Evolutionary conservation across 1,140 invertebrate genomes (phyloP).

Genomic region (Cheumatopsyche charites): DNA sequence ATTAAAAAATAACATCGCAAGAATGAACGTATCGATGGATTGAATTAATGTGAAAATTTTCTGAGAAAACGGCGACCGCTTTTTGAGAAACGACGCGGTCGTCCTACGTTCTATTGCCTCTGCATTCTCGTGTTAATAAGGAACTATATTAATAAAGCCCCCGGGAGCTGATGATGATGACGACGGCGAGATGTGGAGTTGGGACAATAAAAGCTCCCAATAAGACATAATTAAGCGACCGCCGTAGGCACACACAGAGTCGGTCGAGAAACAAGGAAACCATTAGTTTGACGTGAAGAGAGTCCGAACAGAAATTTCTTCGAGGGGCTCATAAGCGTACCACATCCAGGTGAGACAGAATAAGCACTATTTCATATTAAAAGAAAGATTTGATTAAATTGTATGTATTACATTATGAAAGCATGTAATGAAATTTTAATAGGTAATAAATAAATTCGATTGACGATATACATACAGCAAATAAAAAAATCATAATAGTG

Average conservation of each 20-base stretch:
- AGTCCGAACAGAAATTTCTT: too few relatives aligned
- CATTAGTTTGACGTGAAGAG: neutral
- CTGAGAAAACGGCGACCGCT: neutral
- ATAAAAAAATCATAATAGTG: too few relatives aligned
- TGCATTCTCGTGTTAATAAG: constrained; percentile 38
- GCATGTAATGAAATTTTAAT: too few relatives aligned
- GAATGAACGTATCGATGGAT: too few relatives aligned
- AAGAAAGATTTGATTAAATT: too few relatives aligned
- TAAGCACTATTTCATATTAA: too few relatives aligned
- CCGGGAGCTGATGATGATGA: constrained; percentile 33
- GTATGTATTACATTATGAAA: too few relatives aligned
- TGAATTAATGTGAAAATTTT: neutral
- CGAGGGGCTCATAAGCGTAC: neutral
- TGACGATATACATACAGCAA: too few relatives aligned
- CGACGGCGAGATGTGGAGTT: constrained; percentile 16
- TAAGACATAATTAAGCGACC: constrained; percentile 32
- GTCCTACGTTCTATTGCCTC: constrained; percentile 31
- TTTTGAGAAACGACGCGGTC: constrained; percentile 1
- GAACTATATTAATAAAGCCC: constrained; percentile 39
- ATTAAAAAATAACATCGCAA: too few relatives aligned
- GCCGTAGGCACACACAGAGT: constrained; percentile 25
- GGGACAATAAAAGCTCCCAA: constrained; percentile 36
- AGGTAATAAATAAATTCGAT: too few relatives aligned
- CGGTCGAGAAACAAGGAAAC: constrained; percentile 27
- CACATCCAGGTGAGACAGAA: too few relatives aligned